These are phyloP conservation scores for Tenebrosternarchus preto DNA, from an alignment of 2,113 vertebrate species.

Conservation along the genomic window DNA sequence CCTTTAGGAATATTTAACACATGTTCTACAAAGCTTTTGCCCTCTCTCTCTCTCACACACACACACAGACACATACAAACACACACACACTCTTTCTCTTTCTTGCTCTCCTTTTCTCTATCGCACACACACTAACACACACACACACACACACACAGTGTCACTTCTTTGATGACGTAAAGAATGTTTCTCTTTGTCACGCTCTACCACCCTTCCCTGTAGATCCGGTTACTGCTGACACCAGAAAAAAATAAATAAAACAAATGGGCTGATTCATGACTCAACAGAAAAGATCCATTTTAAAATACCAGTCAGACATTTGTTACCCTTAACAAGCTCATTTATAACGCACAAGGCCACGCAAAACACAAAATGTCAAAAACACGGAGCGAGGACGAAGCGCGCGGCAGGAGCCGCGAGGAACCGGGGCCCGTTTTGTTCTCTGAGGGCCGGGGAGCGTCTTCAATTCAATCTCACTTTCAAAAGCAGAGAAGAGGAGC, in stretches of 20 bases:
- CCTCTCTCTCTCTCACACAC: background rate
- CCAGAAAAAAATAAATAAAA: background rate
- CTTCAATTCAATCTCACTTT: background rate
- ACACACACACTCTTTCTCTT: background rate
- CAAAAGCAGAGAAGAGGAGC: background rate
- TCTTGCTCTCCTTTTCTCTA: background rate
- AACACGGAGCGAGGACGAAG: constrained; percentile 24
- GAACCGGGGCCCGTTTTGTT: background rate
- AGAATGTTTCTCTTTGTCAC: too few relatives aligned
- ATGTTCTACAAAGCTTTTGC: too few relatives aligned
- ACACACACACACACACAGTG: background rate
- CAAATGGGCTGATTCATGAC: constrained; percentile 41
- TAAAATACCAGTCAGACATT: constrained; percentile 64
- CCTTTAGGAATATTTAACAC: too few relatives aligned
- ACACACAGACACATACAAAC: background rate
- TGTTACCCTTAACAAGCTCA: constrained; percentile 66
- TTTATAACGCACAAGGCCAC: constrained; percentile 67
- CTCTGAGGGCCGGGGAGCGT: background rate
- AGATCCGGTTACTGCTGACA: constrained; percentile 17
- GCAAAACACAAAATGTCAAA: constrained; percentile 70
- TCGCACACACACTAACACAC: background rate
- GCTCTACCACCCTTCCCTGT: background rate
- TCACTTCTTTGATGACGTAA: background rate
- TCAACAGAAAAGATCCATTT: constrained; percentile 54
- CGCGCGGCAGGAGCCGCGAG: background rate